Conservation (phyloP, 2,888 invertebrate species). For the Isotomurus palustris region DNA sequence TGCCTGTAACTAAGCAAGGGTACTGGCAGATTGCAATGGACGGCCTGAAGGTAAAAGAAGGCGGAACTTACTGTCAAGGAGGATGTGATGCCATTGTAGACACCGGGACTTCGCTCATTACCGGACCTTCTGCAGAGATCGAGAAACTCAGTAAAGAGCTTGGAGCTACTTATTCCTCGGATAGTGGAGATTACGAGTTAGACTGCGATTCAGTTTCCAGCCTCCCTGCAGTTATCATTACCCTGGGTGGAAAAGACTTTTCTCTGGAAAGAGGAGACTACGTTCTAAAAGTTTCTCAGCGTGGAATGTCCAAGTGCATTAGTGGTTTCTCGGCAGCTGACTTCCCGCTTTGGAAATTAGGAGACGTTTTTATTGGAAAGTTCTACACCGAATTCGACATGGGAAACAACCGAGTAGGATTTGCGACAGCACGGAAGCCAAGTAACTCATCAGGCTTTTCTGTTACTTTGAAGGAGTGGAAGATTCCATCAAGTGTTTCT, state of each 20-base stretch:
- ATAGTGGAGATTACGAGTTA: background rate
- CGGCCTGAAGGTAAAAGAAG: background rate
- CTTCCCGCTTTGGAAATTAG: background rate
- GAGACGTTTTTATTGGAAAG: slow-evolving; percentile 2
- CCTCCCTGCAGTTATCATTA: background rate
- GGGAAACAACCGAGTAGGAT: background rate
- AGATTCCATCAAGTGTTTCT: no score
- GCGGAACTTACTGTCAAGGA: background rate
- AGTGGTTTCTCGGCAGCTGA: background rate
- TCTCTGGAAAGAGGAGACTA: background rate
- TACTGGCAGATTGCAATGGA: background rate
- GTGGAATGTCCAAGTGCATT: background rate
- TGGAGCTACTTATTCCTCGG: background rate
- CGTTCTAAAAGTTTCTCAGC: background rate
- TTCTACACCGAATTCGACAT: background rate
- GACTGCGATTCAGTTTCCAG: background rate
- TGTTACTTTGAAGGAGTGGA: no score
- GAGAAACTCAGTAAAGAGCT: background rate
- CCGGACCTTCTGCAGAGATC: background rate
- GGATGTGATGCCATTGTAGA: background rate
- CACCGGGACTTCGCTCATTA: background rate
- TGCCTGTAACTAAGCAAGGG: background rate
- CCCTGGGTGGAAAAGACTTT: background rate
- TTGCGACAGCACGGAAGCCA: no score
- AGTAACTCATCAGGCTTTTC: no score